phyloP scores from a whole-genome alignment of 2,113 vertebrate genomes.

The Neopipo cinnamomea region DNA sequence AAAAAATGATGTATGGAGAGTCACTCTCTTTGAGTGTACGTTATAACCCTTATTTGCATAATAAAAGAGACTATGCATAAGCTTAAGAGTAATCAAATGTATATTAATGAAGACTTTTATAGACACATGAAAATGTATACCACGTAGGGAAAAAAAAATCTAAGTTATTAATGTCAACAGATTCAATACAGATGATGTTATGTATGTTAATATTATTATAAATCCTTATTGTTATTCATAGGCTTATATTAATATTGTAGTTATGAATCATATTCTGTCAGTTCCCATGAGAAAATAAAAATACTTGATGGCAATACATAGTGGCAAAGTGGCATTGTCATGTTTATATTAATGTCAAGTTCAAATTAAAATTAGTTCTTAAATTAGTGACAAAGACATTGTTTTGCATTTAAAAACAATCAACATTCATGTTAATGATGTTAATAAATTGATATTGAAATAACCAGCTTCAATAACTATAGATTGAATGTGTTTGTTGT shows the following conservation, averaged over 20 bases:
- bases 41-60: constrained; percentile 39
- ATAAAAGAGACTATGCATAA: constrained; percentile 42
- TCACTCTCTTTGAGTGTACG: background rate
- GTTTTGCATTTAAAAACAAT: constrained; percentile 53
- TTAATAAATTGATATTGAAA: constrained; percentile 67
- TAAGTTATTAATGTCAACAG: constrained; percentile 39
- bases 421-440: constrained; percentile 54
- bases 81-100: constrained; percentile 50
- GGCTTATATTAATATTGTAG: constrained; percentile 60
- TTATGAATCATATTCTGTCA: constrained; percentile 64
- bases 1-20: constrained; percentile 46
- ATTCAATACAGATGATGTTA: constrained; percentile 40
- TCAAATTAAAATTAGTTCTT: constrained; percentile 68
- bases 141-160: background rate
- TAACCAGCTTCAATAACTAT: constrained; percentile 32
- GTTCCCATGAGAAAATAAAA: constrained; percentile 59
- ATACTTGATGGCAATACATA: constrained; percentile 46
- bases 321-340: constrained; percentile 53
- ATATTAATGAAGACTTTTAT: constrained; percentile 50
- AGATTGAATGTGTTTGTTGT: background rate
- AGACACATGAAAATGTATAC: constrained; percentile 41
- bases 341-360: constrained; percentile 66
- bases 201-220: constrained; percentile 65
- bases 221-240: constrained; percentile 63
- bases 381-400: constrained; percentile 54